Percentiles rank a stretch among this genome's conserved stretches.
Conservation (phyloP, 2,888 invertebrate species). For the Acanthococcus lagerstroemiae region DNA sequence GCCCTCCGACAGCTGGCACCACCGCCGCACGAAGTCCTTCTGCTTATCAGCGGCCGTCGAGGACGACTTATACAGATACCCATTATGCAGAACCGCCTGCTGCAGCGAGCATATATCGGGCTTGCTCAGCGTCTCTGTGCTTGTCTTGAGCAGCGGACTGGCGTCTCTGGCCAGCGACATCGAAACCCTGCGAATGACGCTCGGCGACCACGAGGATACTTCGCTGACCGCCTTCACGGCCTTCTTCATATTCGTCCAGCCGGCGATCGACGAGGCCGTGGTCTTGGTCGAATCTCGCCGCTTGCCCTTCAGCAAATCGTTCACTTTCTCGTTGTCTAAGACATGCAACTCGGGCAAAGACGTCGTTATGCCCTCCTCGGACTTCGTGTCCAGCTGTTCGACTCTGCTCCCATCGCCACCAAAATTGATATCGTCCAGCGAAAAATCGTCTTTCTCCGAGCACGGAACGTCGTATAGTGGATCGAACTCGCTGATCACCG, state of each 20-base stretch:
- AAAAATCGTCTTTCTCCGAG: background rate
- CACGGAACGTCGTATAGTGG: conserved; percentile 11
- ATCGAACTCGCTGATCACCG: conserved; percentile 21
- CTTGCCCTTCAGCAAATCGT: background rate
- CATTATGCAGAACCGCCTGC: conserved; percentile 49
- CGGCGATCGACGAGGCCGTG: conserved; percentile 33
- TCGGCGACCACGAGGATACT: conserved; percentile 34
- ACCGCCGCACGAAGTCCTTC: conserved; percentile 63
- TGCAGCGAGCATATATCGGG: conserved; percentile 45
- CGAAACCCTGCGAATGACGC: conserved; percentile 5
- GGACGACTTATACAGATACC: conserved; percentile 48
- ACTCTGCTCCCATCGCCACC: too few species aligned
- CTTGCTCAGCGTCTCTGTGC: conserved; percentile 42
- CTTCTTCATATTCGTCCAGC: conserved; percentile 38
- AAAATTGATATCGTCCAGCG: background rate
- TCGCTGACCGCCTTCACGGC: conserved; percentile 37
- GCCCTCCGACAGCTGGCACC: conserved; percentile 60
- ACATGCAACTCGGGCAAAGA: background rate
- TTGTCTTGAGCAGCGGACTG: background rate
- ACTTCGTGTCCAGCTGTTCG: background rate
- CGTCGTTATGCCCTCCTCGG: background rate
- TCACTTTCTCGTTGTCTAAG: background rate
- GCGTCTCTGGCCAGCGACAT: conserved; percentile 3
- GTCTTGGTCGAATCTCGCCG: background rate
- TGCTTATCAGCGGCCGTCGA: conserved; percentile 45